These are phyloP conservation scores for Sphaeridia pumilis DNA, from an alignment of 2,888 invertebrate genomes.

Conservation along the genomic window DNA sequence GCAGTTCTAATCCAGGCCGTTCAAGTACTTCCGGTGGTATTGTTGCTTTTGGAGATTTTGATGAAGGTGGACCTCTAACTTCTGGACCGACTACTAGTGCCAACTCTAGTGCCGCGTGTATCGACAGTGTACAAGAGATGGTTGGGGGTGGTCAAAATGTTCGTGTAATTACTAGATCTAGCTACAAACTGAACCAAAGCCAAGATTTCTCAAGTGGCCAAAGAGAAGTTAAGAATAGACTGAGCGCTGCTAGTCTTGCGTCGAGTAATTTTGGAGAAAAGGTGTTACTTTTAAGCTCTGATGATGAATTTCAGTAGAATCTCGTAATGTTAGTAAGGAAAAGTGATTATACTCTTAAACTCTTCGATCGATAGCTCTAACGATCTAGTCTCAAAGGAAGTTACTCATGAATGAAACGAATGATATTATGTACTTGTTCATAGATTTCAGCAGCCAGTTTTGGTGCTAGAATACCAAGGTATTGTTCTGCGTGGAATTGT, in stretches of 20 bases:
- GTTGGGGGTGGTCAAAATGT: background rate
- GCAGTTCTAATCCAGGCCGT: background rate
- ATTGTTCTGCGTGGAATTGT: too few species aligned
- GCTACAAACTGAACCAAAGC: too few species aligned
- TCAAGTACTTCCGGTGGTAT: background rate
- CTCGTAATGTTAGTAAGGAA: too few species aligned
- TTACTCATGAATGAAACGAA: too few species aligned
- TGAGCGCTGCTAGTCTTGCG: background rate
- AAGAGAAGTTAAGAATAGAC: background rate
- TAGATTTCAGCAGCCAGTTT: too few species aligned
- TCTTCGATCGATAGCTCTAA: too few species aligned
- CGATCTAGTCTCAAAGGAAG: too few species aligned
- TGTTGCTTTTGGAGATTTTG: background rate
- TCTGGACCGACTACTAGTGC: background rate
- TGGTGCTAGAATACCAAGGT: too few species aligned
- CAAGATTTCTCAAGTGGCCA: too few species aligned
- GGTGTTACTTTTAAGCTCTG: constrained; percentile 86
- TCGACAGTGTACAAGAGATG: background rate
- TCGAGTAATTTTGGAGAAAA: constrained; percentile 75
- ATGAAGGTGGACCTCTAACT: background rate
- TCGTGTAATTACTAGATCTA: background rate
- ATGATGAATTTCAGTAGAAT: constrained; percentile 78
- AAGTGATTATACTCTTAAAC: too few species aligned
- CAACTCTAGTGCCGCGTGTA: background rate
- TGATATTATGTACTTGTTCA: too few species aligned